Conservation (phyloP, 2,113 vertebrate species). For the Nothoprocta pentlandii region DNA sequence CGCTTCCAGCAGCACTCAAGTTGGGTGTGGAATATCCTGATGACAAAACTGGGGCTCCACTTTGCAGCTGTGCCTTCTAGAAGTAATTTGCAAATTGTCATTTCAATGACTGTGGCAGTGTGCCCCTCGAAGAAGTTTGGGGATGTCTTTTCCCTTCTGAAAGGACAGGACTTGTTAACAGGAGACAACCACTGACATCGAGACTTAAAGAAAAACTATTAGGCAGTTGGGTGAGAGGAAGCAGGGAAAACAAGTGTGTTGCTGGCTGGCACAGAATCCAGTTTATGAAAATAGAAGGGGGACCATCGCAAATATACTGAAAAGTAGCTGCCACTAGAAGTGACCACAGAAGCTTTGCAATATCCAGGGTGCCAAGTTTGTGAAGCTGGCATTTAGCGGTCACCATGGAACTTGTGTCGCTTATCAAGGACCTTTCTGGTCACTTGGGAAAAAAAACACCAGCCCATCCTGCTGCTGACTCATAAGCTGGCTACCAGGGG, state of each 20-base stretch:
- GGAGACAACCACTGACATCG: not conserved
- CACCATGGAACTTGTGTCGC: not conserved
- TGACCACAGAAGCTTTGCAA: not conserved
- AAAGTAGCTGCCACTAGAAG: not conserved
- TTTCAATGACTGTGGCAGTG: not conserved
- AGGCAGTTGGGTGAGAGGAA: not conserved
- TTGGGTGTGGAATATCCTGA: not conserved
- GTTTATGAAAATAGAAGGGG: not conserved
- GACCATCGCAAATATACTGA: not conserved
- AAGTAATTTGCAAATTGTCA: not conserved
- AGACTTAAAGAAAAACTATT: not conserved
- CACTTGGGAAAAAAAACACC: not conserved
- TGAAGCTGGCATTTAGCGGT: not conserved
- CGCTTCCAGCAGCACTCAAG: fast-evolving
- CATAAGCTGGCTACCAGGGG: not conserved
- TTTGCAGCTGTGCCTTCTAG: not conserved
- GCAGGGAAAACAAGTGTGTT: not conserved
- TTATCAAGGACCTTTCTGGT: not conserved
- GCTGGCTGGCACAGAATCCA: not conserved
- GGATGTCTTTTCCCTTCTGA: not conserved
- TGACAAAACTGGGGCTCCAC: not conserved
- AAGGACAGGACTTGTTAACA: not conserved
- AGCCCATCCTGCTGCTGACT: not conserved
- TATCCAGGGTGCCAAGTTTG: not conserved
- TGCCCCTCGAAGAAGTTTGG: not conserved